A percentile compares a stretch with the other conserved stretches of the same genome.
Conservation (phyloP, 2,888 invertebrate genomes). For the Amitus sp. region DNA sequence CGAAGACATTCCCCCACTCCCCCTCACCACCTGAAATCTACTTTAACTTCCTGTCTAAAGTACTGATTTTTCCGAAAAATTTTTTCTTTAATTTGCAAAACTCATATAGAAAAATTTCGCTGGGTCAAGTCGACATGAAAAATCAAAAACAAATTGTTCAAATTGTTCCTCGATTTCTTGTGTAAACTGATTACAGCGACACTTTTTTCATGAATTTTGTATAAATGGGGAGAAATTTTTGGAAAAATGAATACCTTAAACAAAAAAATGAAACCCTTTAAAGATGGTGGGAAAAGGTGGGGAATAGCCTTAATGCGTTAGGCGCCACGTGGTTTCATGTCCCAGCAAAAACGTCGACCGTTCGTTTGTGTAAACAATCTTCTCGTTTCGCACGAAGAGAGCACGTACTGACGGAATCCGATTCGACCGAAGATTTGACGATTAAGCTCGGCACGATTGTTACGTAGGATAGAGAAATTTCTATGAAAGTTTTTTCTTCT, state of each 20-base stretch:
- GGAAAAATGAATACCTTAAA: not conserved
- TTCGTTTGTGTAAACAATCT: constrained; percentile 52
- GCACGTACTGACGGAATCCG: not conserved
- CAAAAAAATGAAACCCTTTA: not conserved
- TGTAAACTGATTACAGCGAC: no score
- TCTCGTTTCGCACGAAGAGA: not conserved
- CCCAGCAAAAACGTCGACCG: constrained; percentile 45
- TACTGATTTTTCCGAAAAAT: no score
- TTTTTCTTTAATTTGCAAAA: no score
- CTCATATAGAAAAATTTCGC: no score
- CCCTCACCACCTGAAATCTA: no score
- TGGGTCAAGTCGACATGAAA: no score
- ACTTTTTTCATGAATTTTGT: no score
- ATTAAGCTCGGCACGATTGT: not conserved
- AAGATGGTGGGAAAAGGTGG: no score
- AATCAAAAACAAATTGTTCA: no score
- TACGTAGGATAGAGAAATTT: not conserved
- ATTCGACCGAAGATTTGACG: not conserved
- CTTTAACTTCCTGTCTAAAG: no score
- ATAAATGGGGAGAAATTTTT: not conserved
- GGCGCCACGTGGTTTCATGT: constrained; percentile 53
- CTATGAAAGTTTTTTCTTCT: not conserved
- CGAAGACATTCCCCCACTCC: no score
- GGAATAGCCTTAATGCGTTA: constrained; percentile 55
- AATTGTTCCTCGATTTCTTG: no score